Evolutionary conservation across 2,888 invertebrate genomes (phyloP), one percentile per base, ranked within the genome.

Genomic region (Steromphala cineraria): DNA sequence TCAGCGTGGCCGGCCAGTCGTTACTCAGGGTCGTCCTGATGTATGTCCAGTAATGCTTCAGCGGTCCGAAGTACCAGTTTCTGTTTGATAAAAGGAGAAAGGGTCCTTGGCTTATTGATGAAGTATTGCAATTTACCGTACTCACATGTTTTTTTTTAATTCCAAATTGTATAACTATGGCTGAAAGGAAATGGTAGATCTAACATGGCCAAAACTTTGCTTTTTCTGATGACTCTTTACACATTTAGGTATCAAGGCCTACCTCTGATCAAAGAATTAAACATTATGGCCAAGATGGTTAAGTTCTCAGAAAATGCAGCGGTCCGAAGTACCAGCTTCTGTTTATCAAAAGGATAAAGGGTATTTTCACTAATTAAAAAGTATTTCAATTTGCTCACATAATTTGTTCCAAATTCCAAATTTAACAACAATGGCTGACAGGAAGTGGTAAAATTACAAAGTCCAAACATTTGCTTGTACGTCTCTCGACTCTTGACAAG

Each of bases 61-160:
- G 93, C 0, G 95, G 94, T 2, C 97, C 97, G 94, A 96, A 96
- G 89, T 97, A 96, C 98, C 98, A 98, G 93, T 98, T 98, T 79
- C 93, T 93, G 81, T n/a, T 75, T 75, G 21, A 19, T 17, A 15
- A 62, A 76, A 55, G 46, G 24, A n/a, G 24, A 52, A 21, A n/a
- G 3, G 5, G 21, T 24, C 0, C n/a, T 67, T 21, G n/a, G n/a
- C n/a, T n/a, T n/a, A n/a, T n/a, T n/a, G n/a, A n/a, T n/a, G n/a
- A n/a, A n/a, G n/a, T n/a, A n/a, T n/a, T n/a, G n/a, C n/a, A n/a
- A n/a, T n/a, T n/a, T n/a, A n/a, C n/a, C n/a, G n/a, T n/a, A n/a
- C n/a, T n/a, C n/a, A n/a, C n/a, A n/a, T n/a, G n/a, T n/a, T n/a
- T n/a, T n/a, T n/a, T n/a, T n/a, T n/a, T n/a, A n/a, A n/a, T n/a